These are phyloP conservation scores for Platerodrilus igneus DNA, from an alignment of 2,888 invertebrate species.

Conservation along the genomic window DNA sequence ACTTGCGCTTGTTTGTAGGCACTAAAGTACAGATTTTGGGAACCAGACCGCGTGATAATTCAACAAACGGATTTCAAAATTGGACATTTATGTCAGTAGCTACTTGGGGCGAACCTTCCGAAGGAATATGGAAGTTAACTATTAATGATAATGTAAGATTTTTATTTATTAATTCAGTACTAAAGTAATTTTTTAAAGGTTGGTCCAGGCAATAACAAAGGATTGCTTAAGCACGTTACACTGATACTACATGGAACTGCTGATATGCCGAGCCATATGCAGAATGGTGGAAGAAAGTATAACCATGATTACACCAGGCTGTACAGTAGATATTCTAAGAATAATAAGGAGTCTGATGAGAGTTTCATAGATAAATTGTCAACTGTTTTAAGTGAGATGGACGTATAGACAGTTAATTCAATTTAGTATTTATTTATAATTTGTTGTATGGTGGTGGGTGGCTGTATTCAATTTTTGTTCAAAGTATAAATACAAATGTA, in stretches of 20 bases:
- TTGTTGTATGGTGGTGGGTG: too few species aligned
- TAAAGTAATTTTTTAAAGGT: slow-evolving; percentile 35
- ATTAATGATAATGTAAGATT: slow-evolving; percentile 50
- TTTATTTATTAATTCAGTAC: slow-evolving; percentile 3
- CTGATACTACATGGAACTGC: slow-evolving; percentile 70
- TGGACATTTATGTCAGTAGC: slow-evolving; percentile 90
- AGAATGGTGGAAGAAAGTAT: slow-evolving; percentile 53
- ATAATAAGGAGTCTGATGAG: too few species aligned
- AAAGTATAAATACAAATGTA: too few species aligned
- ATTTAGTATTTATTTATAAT: too few species aligned
- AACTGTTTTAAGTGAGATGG: too few species aligned
- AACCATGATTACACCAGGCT: slow-evolving; percentile 50
- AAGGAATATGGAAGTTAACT: slow-evolving; percentile 61
- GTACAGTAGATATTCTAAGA: too few species aligned
- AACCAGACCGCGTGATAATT: slow-evolving; percentile 64
- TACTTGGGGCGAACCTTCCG: slow-evolving; percentile 82
- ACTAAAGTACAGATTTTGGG: slow-evolving; percentile 67
- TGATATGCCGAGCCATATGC: slow-evolving; percentile 60
- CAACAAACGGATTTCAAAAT: slow-evolving; percentile 64
- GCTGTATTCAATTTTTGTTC: too few species aligned
- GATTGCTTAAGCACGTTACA: slow-evolving; percentile 55
- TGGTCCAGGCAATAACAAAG: slow-evolving; percentile 51
- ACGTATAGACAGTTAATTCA: too few species aligned
- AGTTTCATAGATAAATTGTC: too few species aligned
- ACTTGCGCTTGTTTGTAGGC: slow-evolving; percentile 48